These are phyloP conservation scores for Pristionchus arcanus DNA, from an alignment of 2,888 invertebrate species.

Conservation along the genomic window DNA sequence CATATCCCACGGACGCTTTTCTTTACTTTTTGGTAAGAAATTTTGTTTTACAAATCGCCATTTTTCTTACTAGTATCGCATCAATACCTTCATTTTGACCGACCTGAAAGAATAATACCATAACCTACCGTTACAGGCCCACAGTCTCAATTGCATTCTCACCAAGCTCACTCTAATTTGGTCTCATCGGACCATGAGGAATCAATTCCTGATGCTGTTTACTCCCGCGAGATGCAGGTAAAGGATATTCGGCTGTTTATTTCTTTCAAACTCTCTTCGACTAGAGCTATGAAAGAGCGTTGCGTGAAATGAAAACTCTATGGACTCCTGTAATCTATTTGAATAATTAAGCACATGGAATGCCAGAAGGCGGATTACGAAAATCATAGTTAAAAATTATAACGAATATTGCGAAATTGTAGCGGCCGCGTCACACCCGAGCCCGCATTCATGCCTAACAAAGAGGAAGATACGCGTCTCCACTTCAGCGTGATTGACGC, in stretches of 20 bases:
- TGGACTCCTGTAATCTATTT: too few relatives aligned
- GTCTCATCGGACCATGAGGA: not conserved
- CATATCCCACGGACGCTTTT: not conserved
- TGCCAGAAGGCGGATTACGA: not conserved
- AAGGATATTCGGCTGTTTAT: too few relatives aligned
- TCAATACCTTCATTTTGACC: too few relatives aligned
- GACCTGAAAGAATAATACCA: too few relatives aligned
- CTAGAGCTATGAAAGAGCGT: too few relatives aligned
- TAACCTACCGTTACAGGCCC: not conserved
- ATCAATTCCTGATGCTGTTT: not conserved
- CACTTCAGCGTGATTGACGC: not conserved
- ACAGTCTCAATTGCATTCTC: not conserved
- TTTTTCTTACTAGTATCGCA: too few relatives aligned
- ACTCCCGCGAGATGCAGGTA: too few relatives aligned
- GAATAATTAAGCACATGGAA: too few relatives aligned
- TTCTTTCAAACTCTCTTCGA: too few relatives aligned
- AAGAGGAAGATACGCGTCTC: not conserved
- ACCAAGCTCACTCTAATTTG: not conserved
- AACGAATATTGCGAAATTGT: not conserved
- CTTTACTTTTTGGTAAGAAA: not conserved
- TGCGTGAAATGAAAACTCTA: too few relatives aligned
- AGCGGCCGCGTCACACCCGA: conserved; percentile 4
- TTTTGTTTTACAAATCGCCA: not conserved
- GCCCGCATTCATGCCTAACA: not conserved
- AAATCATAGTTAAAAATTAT: too few relatives aligned